Conservation (phyloP, 1,140 invertebrate species). For the Spodoptera frugiperda region DNA sequence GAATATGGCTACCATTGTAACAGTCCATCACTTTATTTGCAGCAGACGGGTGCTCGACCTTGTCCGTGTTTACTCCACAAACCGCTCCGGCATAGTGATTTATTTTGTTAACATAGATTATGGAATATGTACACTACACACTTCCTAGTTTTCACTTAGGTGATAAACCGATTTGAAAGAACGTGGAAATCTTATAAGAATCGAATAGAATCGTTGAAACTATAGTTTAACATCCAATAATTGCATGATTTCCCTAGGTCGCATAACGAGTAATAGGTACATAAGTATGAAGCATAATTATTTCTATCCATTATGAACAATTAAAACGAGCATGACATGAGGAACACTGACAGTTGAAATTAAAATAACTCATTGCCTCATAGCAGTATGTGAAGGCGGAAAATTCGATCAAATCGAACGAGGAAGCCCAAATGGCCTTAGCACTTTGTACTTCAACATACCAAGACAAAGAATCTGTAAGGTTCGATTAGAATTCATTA, state of each 20-base stretch:
- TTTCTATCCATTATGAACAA: conserved; percentile 2
- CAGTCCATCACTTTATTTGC: conserved; percentile 46
- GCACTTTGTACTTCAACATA: conserved; percentile 34
- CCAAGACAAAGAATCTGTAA: conserved; percentile 38
- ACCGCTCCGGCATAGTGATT: conserved; percentile 55
- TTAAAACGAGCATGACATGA: conserved; percentile 22
- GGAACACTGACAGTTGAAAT: conserved; percentile 23
- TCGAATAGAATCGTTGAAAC: too few relatives aligned
- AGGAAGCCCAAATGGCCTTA: conserved; percentile 52
- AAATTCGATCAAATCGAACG: conserved; percentile 41
- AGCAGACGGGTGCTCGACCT: conserved; percentile 49
- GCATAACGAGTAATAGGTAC: conserved; percentile 7
- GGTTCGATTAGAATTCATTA: conserved; percentile 23
- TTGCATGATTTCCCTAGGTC: background rate
- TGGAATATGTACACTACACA: conserved; percentile 10
- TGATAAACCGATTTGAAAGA: background rate
- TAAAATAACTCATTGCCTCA: conserved; percentile 35
- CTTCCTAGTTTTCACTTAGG: conserved; percentile 42
- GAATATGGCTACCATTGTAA: conserved; percentile 36
- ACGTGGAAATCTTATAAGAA: too few relatives aligned
- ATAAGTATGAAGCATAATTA: conserved; percentile 5
- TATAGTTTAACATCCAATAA: too few relatives aligned
- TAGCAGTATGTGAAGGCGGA: conserved; percentile 35
- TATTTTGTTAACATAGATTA: conserved; percentile 59
- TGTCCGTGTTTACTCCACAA: conserved; percentile 56